Conservation (phyloP, 2,113 vertebrate species). For the Brienomyrus longianalis region DNA sequence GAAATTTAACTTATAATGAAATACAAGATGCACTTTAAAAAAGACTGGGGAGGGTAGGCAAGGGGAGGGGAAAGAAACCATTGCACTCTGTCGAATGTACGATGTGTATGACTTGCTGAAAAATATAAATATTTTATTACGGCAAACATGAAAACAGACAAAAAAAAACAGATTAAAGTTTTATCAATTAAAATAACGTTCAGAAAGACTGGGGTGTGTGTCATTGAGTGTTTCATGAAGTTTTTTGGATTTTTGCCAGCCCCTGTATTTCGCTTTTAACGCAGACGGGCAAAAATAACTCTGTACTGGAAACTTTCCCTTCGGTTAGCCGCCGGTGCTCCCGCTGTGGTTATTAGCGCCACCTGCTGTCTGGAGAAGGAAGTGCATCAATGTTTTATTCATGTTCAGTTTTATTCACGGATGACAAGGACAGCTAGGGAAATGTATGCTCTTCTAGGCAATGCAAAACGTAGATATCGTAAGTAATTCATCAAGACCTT, state of each 20-base stretch:
- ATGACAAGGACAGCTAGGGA: background rate
- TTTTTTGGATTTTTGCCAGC: background rate
- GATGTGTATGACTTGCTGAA: conserved; percentile 49
- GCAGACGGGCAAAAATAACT: background rate
- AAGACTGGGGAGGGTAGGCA: conserved; percentile 7
- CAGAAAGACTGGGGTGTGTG: background rate
- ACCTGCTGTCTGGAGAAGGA: background rate
- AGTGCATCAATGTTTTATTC: background rate
- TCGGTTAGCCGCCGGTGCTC: background rate
- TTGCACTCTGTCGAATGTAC: conserved; percentile 57
- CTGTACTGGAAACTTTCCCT: background rate
- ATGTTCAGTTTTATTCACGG: background rate
- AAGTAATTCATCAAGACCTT: background rate
- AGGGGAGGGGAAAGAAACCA: conserved; percentile 26
- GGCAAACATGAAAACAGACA: conserved; percentile 60
- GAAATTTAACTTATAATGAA: conserved; percentile 28
- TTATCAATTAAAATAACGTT: conserved; percentile 37
- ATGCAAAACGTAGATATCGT: background rate
- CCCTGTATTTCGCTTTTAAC: background rate
- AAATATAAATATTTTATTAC: conserved; percentile 71
- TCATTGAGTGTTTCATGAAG: conserved; percentile 1
- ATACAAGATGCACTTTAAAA: conserved; percentile 50
- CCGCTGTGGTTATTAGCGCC: background rate
- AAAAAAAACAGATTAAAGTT: conserved; percentile 38
- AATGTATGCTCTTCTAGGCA: background rate